Conservation (phyloP, 2,113 vertebrate species). For the mouse (Mus musculus) region DNA sequence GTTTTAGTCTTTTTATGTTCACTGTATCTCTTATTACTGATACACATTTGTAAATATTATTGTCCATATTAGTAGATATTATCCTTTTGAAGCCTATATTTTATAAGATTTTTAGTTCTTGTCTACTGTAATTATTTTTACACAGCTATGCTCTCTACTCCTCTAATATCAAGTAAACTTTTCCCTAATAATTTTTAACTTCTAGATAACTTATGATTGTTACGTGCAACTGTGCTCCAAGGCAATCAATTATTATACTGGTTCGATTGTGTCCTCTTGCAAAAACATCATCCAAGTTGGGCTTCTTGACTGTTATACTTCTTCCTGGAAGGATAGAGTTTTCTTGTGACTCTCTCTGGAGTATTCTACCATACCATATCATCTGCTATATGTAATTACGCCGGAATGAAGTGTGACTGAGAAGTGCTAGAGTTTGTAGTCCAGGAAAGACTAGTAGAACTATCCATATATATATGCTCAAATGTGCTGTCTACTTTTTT, state of each 20-base stretch:
- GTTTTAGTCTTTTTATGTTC: not conserved
- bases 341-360: too few relatives aligned
- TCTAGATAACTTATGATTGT: not conserved
- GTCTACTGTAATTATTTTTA: not conserved
- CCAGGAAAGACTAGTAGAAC: not conserved
- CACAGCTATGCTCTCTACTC: not conserved
- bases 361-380: not conserved
- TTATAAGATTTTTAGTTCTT: not conserved
- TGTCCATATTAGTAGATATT: not conserved
- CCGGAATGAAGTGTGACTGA: not conserved
- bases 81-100: not conserved
- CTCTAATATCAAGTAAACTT: not conserved
- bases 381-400: not conserved
- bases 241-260: not conserved
- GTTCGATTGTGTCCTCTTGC: not conserved
- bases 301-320: not conserved
- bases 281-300: not conserved
- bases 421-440: not conserved
- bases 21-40: not conserved
- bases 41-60: not conserved
- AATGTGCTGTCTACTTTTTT: not conserved
- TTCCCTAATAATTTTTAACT: not conserved
- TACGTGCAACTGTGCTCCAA: not conserved
- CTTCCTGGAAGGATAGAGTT: too few relatives aligned
- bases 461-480: not conserved